Evolutionary conservation across 2,888 invertebrate species (phyloP).

Genomic region (Agonopterix subpropinquella): DNA sequence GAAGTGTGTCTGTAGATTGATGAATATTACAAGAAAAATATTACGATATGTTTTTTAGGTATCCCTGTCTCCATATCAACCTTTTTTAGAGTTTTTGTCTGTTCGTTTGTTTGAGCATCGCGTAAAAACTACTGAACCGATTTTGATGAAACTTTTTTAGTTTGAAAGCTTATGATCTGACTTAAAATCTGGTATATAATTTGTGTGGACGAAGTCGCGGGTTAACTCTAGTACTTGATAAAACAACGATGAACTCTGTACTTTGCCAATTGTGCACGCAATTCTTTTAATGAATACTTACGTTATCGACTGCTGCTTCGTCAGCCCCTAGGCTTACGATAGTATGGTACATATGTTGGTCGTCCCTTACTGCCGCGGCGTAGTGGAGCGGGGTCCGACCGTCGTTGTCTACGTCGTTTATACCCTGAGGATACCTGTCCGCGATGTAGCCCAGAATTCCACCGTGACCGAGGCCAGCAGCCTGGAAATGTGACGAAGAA

Average conservation of each 20-base stretch:
- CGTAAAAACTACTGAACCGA: too few species aligned
- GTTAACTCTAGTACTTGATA: too few species aligned
- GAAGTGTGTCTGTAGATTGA: too few species aligned
- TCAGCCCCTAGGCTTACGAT: conserved; percentile 89
- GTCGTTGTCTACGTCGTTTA: conserved; percentile 84
- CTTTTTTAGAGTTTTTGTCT: too few species aligned
- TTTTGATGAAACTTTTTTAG: too few species aligned
- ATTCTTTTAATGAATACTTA: conserved; percentile 56
- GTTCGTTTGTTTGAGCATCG: too few species aligned
- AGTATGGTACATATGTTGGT: conserved; percentile 84
- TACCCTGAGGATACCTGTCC: conserved; percentile 80
- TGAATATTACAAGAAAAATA: too few species aligned
- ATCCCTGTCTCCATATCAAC: too few species aligned
- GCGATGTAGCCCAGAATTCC: conserved; percentile 85
- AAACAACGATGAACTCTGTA: not conserved
- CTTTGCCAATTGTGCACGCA: not conserved
- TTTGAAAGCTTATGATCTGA: too few species aligned
- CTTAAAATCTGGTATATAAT: too few species aligned
- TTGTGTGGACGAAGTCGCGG: too few species aligned
- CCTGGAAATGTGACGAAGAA: conserved; percentile 59
- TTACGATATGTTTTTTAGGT: too few species aligned
- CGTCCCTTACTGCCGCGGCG: conserved; percentile 87
- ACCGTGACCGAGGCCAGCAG: conserved; percentile 86
- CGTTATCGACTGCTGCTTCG: conserved; percentile 88
- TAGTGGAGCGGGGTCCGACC: conserved; percentile 93